Evolutionary conservation across 2,797 vertebrate genomes (phyloP), one percentile per base, ranked within the genome.

Genomic region (Dallia pectoralis): DNA sequence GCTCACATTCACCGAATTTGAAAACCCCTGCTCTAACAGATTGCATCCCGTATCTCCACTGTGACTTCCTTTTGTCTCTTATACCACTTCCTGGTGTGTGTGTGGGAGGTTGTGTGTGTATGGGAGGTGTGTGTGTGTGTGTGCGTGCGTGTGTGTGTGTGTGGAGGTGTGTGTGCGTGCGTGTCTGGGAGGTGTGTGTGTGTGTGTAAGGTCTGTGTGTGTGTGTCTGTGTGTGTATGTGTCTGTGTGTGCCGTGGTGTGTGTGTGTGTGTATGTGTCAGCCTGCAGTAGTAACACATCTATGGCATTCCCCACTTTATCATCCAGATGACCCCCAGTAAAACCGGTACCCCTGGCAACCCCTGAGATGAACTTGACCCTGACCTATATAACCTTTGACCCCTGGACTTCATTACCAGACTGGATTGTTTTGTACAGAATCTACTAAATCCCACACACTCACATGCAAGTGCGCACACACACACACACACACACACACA

Each of bases 341-440:
- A 87, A 87, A 72, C 32, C 18, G 3, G 59, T 83, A 77, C 81
- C 81, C 78, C 73, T 70, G 12, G 48, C 80, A 71, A 81, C 73
- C 69, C 87, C 88, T 88, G 84, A 90, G 89, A 86, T 90, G 87
- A 90, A 89, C 89, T 89, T 89, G 87, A 90, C 86, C 82, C 84
- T 80, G 78, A 74, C 77, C 84, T 78, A 82, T 79, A 76, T 36
- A 61, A 18, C 65, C 12, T n/a, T 51, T 61, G 70, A 67, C 80
- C 85, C 81, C 86, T 87, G 88, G 83, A 89, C 89, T 80, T 86
- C 84, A 88, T 90, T 89, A 90, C 85, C 74, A 56, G 47, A 82
- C 77, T 84, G n/a, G n/a, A n/a, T 82, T 82, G 67, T 56, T 83
- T 83, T 76, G n/a, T 63, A 72, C 61, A 87, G 83, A 84, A 89